A percentile compares a stretch with the other conserved stretches of the same genome.
These are phyloP conservation scores for Heterohyrax brucei DNA, from an alignment of 2,797 vertebrate genomes.

Conservation along the genomic window DNA sequence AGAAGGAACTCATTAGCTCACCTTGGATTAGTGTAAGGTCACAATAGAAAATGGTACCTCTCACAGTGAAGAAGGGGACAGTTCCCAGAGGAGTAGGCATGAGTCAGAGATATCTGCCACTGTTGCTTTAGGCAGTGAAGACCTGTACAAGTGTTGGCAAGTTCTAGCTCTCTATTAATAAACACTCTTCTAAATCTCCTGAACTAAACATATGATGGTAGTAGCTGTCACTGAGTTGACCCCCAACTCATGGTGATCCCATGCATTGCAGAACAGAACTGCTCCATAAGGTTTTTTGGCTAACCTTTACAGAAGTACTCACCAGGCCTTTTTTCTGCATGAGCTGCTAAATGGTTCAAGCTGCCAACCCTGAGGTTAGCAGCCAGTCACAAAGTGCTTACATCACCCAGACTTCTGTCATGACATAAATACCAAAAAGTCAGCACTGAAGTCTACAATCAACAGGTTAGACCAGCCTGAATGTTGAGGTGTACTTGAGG, in stretches of 20 bases:
- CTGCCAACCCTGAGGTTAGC: too few species aligned
- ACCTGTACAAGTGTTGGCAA: neutral
- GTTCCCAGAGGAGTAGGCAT: neutral
- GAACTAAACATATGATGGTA: neutral
- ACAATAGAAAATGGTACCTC: neutral
- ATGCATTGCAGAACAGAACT: too few species aligned
- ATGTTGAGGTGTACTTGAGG: neutral
- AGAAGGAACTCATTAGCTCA: neutral
- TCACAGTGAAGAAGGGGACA: neutral
- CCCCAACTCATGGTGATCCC: too few species aligned
- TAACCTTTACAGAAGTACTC: too few species aligned
- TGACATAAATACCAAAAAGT: neutral
- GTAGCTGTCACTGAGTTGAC: too few species aligned
- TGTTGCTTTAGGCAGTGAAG: neutral
- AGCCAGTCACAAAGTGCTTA: too few species aligned
- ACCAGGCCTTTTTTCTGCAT: too few species aligned
- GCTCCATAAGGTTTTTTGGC: too few species aligned
- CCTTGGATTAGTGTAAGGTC: neutral
- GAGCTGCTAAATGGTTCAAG: too few species aligned
- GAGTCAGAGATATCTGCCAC: neutral
- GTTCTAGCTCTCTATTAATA: neutral
- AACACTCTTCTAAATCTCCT: neutral
- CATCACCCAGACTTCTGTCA: neutral
- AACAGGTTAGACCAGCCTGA: neutral
- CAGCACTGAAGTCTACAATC: neutral